These are phyloP conservation scores for Etia nguti DNA, from an alignment of 2,113 vertebrate species.

Conservation along the genomic window DNA sequence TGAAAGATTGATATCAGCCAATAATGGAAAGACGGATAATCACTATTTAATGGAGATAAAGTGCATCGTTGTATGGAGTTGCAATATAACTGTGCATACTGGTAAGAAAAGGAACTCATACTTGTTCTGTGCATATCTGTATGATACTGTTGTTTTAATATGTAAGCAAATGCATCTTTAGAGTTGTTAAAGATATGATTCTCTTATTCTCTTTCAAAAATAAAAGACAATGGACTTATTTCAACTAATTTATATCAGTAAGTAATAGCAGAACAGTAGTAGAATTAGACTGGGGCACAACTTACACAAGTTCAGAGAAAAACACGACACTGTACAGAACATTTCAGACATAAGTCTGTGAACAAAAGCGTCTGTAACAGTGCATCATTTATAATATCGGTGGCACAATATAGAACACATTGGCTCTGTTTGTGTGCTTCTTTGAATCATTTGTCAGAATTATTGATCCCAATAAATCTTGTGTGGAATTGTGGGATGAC, in stretches of 20 bases:
- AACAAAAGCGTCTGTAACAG: neutral
- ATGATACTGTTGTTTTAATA: neutral
- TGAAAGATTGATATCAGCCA: neutral
- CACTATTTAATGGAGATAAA: neutral
- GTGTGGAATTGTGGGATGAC: slow-evolving; percentile 47
- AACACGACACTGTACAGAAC: neutral
- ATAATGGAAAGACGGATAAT: neutral
- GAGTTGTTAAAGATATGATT: neutral
- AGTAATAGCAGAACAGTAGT: neutral
- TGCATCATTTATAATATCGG: slow-evolving; percentile 23
- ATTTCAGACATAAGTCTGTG: neutral
- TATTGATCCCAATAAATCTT: slow-evolving; percentile 62
- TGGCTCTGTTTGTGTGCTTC: slow-evolving; percentile 41
- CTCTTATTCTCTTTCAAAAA: neutral
- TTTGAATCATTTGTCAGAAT: slow-evolving; percentile 49
- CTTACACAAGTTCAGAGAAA: neutral
- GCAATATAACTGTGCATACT: neutral
- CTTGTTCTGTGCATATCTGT: neutral
- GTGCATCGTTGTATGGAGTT: neutral
- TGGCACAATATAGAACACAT: slow-evolving; percentile 8
- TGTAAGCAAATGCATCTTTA: neutral
- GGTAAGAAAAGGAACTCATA: neutral
- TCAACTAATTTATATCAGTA: neutral
- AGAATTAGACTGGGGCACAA: neutral
- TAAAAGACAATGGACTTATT: neutral